Evolutionary conservation across 2,888 invertebrate species (phyloP).

Genomic region (Halictus ligatus): DNA sequence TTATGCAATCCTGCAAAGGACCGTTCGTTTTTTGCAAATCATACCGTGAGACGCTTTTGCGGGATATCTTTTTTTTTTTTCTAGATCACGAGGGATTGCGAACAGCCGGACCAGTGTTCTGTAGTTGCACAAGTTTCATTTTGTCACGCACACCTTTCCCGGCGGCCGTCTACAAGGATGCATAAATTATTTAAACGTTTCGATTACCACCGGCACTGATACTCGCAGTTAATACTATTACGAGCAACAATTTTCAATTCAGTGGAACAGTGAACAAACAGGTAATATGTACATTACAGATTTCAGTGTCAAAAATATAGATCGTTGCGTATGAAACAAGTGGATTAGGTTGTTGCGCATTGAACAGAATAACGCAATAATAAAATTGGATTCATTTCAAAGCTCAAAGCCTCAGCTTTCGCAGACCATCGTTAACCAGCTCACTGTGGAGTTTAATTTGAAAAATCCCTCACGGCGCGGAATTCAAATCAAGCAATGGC

Average conservation of each 20-base stretch:
- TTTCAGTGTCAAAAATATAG: too few species aligned
- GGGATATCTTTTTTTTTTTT: neutral
- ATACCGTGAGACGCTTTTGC: neutral
- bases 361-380: too few species aligned
- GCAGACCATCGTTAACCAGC: too few species aligned
- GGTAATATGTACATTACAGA: too few species aligned
- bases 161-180: neutral
- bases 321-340: too few species aligned
- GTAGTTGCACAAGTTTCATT: slow-evolving; percentile 9
- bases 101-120: neutral
- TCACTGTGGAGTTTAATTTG: too few species aligned
- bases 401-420: too few species aligned
- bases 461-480: too few species aligned
- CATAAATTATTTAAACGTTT: neutral
- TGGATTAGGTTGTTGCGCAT: too few species aligned
- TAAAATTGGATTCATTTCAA: neutral
- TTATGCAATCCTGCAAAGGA: slow-evolving; percentile 41
- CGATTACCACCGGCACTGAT: neutral
- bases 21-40: slow-evolving; percentile 24
- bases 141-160: slow-evolving; percentile 15
- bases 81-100: slow-evolving; percentile 10
- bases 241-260: too few species aligned
- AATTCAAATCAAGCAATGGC: too few species aligned
- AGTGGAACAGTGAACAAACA: too few species aligned
- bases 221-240: neutral